Base-by-base conservation (phyloP, 2,113 vertebrate species). In the Tamias sibiricus region DNA sequence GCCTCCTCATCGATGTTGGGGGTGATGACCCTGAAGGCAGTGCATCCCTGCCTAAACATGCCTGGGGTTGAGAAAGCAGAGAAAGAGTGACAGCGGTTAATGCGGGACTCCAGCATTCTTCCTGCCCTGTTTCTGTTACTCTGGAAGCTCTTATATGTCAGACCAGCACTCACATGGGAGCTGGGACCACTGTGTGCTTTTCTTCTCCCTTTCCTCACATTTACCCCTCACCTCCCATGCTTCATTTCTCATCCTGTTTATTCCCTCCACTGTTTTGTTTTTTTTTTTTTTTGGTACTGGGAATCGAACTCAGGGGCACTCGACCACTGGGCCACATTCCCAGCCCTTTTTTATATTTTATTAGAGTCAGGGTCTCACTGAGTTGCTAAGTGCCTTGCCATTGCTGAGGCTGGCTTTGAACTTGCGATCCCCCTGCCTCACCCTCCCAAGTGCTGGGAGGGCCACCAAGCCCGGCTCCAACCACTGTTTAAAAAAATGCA, bases 1-100 rank as follows among this genome's bases (percentile, higher is more conserved):
- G 99, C 99, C 94, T 99, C 99, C 97, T 99, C 99, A 22, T 99
- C 99, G n/a, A 99, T 99, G 98, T 99, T 99, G 3, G 99, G 99
- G 52, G 99, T 99, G 75, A 99, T 99, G 85, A 99, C 99, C 82
- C 99, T 99, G 98, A 99, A 99, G 2, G 99, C 99, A 16, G 99
- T 99, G 97, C 99, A 99, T n/a, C 99, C 99, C 98, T 99, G 99
- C 89, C 99, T 99, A 96, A 99, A 99, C 99, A 99, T 99, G 77
- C 99, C 99, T 99, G 87, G 10, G 44, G 81, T 82, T 16, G n/a
- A 91, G 95, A 97, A 62, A 97, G 54, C 74, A 87, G 47, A 76
- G 90, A 95, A 57, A 57, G 5, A 57, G 84, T 1, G 16, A 8
- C 49, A 9, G 42, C 52, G 0, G 42, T 4, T 52, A 30, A 20